A percentile compares a stretch with the other conserved stretches of the same genome.
Conservation (phyloP, 2,113 vertebrate genomes). For the Cynoglossus semilaevis region DNA sequence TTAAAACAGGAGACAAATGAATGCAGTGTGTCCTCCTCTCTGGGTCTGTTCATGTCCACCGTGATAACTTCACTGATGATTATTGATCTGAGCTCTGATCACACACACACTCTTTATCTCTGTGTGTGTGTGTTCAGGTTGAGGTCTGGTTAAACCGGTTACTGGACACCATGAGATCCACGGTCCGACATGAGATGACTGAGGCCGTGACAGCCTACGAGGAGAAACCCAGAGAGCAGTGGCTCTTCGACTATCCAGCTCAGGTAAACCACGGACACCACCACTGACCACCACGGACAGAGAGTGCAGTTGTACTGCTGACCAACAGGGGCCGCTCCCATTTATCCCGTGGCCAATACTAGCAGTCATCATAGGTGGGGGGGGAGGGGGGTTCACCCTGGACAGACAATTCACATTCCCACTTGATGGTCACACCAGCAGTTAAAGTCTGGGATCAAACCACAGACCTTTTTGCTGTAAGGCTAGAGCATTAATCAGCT, state of each 20-base stretch:
- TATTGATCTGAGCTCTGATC: constrained; percentile 39
- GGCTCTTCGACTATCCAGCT: constrained; percentile 71
- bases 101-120: neutral
- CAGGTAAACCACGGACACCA: constrained; percentile 45
- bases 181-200: constrained; percentile 83
- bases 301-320: no score
- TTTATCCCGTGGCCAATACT: no score
- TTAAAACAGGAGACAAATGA: constrained; percentile 20
- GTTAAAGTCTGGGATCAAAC: no score
- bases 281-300: no score
- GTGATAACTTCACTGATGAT: constrained; percentile 55
- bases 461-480: no score
- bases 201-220: constrained; percentile 84
- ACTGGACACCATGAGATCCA: constrained; percentile 84
- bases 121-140: constrained; percentile 73
- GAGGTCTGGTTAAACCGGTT: constrained; percentile 88
- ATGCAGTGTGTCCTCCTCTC: constrained; percentile 31
- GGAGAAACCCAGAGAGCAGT: constrained; percentile 91
- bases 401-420: no score
- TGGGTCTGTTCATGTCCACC: constrained; percentile 52
- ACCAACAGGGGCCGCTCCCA: no score
- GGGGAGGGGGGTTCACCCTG: no score
- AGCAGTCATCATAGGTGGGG: no score
- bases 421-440: no score
- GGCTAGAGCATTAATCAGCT: no score